phyloP scores from a whole-genome alignment of 2,113 vertebrate species.

The Uropsilus gracilis region DNA sequence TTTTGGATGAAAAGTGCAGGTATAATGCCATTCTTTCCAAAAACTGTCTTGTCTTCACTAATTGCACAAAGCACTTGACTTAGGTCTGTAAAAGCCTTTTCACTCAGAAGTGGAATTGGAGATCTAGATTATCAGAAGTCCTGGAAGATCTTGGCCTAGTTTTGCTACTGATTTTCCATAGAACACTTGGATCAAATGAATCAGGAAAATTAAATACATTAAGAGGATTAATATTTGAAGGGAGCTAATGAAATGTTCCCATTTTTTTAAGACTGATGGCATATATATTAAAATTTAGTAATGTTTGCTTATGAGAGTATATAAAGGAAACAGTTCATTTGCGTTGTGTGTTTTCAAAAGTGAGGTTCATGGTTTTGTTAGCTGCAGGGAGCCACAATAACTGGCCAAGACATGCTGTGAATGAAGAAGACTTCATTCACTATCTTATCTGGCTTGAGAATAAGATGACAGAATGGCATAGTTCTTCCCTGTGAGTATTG shows the following conservation, averaged over 20 bases:
- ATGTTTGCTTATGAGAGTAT: not conserved
- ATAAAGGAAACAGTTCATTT: not conserved
- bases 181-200: not conserved
- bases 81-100: not conserved
- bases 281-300: not conserved
- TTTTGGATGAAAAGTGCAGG: not conserved
- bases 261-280: not conserved
- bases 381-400: too few relatives aligned
- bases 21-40: not conserved
- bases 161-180: not conserved
- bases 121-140: not conserved
- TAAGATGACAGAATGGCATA: too few relatives aligned
- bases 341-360: not conserved
- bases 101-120: not conserved
- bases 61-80: not conserved
- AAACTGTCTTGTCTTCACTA: not conserved
- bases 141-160: not conserved
- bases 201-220: too few relatives aligned
- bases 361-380: too few relatives aligned
- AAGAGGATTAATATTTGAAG: not conserved
- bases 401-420: too few relatives aligned
- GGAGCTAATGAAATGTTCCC: not conserved
- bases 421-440: too few relatives aligned
- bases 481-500: too few relatives aligned
- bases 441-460: too few relatives aligned